Evolutionary conservation across 1,140 invertebrate genomes (phyloP), one percentile per base, ranked within the genome.

Genomic region (Drosophila truncata): DNA sequence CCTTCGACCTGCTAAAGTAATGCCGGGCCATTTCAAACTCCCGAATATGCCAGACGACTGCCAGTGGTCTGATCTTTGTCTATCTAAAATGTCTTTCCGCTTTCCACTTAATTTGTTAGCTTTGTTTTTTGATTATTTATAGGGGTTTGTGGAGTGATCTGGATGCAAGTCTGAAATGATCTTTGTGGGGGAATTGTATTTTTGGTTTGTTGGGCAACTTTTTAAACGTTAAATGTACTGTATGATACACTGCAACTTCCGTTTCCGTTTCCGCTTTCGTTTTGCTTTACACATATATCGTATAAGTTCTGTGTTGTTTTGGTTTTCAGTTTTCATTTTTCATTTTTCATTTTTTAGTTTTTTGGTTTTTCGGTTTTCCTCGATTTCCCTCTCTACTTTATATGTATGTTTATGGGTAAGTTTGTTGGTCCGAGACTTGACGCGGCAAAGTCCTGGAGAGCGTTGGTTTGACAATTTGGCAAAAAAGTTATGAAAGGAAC

Each of bases 381-480:
- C 39, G 23, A 35, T 62, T 62, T 61, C 71, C 54, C 47, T 29
- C 60, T 67, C 65, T 67, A 72, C 65, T 67, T 61, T 79, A 65
- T 71, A 50, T 70, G 58, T 69, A 49, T 55, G 33, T 61, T 74
- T 69, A 50, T 76, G 54, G 78, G 47, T 79, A 59, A 63, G 52
- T 78, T 88, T 74, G 49, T 81, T 88, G 85, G 75, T 85, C 86
- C 85, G 69, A 80, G 71, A 82, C 78, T 81, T 80, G 60, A 64
- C 70, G 52, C 46, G 75, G 71, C 86, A 85, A 64, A 80, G 85
- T 90, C 79, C 70, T 82, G 86, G 86, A 90, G 82, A 85, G 86
- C 85, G 85, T 90, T 90, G 85, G 85, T 90, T 90, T 90, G 86
- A 90, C 86, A 90, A 90, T 90, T 90, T 90, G 85, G 85, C 85